Conservation (phyloP, 2,888 invertebrate species). For the Cryptocheilus praepositus region DNA sequence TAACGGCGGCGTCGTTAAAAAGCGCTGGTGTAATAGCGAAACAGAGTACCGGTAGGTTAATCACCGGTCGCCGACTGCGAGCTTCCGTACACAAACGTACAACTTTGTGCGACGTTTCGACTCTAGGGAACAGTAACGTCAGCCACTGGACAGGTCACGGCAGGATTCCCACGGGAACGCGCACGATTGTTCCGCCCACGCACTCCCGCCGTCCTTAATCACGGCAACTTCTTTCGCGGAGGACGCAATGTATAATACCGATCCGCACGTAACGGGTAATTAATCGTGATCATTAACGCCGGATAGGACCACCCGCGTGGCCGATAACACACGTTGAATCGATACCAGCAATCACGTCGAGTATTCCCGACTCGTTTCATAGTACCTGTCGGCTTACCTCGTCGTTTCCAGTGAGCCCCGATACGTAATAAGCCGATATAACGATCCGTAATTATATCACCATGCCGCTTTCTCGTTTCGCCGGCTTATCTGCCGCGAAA, state of each 20-base stretch:
- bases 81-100: too few relatives aligned
- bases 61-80: too few relatives aligned
- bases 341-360: neutral
- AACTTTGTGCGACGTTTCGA: too few relatives aligned
- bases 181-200: constrained; percentile 12
- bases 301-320: constrained; percentile 29
- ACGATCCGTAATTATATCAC: too few relatives aligned
- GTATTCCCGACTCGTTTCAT: constrained; percentile 10
- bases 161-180: constrained; percentile 21
- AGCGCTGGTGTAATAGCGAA: too few relatives aligned
- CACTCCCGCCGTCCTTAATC: constrained; percentile 10
- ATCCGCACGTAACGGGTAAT: constrained; percentile 3
- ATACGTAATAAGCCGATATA: constrained; percentile 1
- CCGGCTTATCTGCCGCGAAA: too few relatives aligned
- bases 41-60: too few relatives aligned
- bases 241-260: constrained; percentile 19
- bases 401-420: constrained; percentile 12
- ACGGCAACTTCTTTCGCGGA: neutral
- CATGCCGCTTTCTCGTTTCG: too few relatives aligned
- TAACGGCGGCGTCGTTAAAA: too few relatives aligned
- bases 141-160: neutral
- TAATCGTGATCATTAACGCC: constrained; percentile 29
- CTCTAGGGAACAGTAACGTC: neutral
- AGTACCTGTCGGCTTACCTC: constrained; percentile 14
- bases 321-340: constrained; percentile 16